A percentile compares a stretch with the other conserved stretches of the same genome.
These are phyloP conservation scores for Ochropacha duplaris DNA, from an alignment of 2,888 invertebrate genomes.

Conservation along the genomic window DNA sequence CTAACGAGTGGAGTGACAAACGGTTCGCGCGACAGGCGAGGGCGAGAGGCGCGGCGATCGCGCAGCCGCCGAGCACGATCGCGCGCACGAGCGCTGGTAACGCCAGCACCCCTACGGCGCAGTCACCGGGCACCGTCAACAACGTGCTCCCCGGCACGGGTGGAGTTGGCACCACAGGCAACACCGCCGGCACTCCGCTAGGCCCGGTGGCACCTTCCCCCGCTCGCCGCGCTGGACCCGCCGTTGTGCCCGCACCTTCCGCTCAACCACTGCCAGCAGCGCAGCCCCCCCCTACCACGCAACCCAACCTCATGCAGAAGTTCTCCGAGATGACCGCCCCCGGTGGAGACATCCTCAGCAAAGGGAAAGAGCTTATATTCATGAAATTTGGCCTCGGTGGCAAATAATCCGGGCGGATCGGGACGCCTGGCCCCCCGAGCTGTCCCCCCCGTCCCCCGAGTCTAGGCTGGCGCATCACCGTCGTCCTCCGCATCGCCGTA, in stretches of 20 bases:
- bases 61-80: slow-evolving; percentile 75
- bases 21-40: slow-evolving; percentile 66
- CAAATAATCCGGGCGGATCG: slow-evolving; percentile 82
- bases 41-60: slow-evolving; percentile 80
- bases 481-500: slow-evolving; percentile 16
- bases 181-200: slow-evolving; percentile 27
- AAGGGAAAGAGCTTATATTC: slow-evolving; percentile 96
- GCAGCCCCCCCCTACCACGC: slow-evolving; percentile 71
- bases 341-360: slow-evolving; percentile 94
- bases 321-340: slow-evolving; percentile 94
- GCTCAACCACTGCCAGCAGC: slow-evolving; percentile 55
- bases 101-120: slow-evolving; percentile 69
- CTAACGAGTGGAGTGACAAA: slow-evolving; percentile 16
- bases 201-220: slow-evolving; percentile 54
- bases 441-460: slow-evolving; percentile 20
- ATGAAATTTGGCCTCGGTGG: slow-evolving; percentile 96
- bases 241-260: slow-evolving; percentile 75
- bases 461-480: slow-evolving; percentile 17
- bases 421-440: slow-evolving; percentile 45
- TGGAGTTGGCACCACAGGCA: slow-evolving; percentile 30
- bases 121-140: slow-evolving; percentile 60
- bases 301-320: slow-evolving; percentile 94
- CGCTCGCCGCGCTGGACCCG: slow-evolving; percentile 74
- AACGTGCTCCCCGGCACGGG: slow-evolving; percentile 33
- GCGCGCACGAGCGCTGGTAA: slow-evolving; percentile 86